Evolutionary conservation across 2,888 invertebrate species (phyloP), one percentile per base, ranked within the genome.

Genomic region (Belgica antarctica): DNA sequence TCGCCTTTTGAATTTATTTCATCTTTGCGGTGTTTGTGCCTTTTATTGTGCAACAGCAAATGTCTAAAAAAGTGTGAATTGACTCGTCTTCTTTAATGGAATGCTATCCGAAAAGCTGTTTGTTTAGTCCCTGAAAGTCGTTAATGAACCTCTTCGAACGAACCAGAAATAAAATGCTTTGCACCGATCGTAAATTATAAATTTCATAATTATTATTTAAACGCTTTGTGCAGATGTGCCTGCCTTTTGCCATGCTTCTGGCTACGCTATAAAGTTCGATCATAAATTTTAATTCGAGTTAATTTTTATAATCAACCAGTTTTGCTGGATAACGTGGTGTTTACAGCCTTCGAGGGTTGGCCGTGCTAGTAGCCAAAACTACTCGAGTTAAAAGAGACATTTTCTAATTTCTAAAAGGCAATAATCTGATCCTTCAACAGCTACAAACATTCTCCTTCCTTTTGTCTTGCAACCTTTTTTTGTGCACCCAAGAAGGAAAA

Each of bases 161-260:
- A 25, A 68, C 47, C 68, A 68, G 25, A 68, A 68, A 47, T 66
- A 66, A 36, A 25, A 47, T 27, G 3, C 25, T 19, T 47, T 66
- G 17, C 36, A 68, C n/a, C n/a, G 59, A 15, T 57, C 52, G 57
- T 68, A 68, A 68, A 68, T 68, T 68, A 68, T 27, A 28, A 68
- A 24, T 68, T 68, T 27, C 68, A 68, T 68, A 68, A 68, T 68
- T 68, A 57, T 57, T 57, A 52, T 68, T 57, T 68, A 46, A 68
- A 68, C 34, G 68, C 52, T 52, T 52, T 22, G 31, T 68, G 68
- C 68, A 68, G 68, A 68, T 68, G 68, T 57, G 47, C 17, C 52
- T 7, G 52, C 31, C 59, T 24, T 27, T 65, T 68, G 66, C 57
- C 68, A 68, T 68, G 52, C 68, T 65, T 65, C 65, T 46, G 47